Conservation (phyloP, 2,888 invertebrate genomes). For the Ichneumon xanthorius region DNA sequence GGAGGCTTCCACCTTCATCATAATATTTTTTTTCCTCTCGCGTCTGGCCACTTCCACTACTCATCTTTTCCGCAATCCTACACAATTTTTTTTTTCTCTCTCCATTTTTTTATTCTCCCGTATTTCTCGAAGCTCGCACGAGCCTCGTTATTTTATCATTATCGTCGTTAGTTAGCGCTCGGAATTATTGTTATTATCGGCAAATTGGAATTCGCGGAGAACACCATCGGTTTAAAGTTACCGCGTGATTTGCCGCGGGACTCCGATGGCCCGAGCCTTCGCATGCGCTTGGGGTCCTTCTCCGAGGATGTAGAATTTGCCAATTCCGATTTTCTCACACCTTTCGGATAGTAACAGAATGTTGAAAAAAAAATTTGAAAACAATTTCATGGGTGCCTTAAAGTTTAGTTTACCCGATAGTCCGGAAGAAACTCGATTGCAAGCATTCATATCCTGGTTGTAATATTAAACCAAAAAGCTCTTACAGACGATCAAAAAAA, state of each 20-base stretch:
- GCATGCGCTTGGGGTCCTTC: neutral
- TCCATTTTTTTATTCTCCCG: neutral
- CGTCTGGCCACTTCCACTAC: slow-evolving; percentile 63
- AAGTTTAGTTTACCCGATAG: neutral
- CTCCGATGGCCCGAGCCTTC: neutral
- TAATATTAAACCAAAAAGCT: neutral
- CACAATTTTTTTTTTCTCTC: slow-evolving; percentile 16
- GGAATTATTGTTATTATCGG: slow-evolving; percentile 23
- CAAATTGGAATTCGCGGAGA: slow-evolving; percentile 7
- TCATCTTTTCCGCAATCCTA: slow-evolving; percentile 50
- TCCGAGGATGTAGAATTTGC: neutral
- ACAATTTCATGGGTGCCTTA: neutral
- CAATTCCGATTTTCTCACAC: neutral
- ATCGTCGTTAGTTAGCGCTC: slow-evolving; percentile 10
- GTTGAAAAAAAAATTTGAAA: neutral
- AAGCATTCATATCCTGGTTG: neutral
- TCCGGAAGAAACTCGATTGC: neutral
- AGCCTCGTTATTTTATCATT: slow-evolving; percentile 36
- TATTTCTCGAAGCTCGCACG: slow-evolving; percentile 4
- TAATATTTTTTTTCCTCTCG: slow-evolving; percentile 60
- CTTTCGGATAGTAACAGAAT: neutral
- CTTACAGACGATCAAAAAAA: neutral
- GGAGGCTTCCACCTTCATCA: slow-evolving; percentile 61
- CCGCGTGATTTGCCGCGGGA: neutral
- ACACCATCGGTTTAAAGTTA: slow-evolving; percentile 11